These are phyloP conservation scores for Drosophila teissieri DNA, from an alignment of 1,140 invertebrate species.

Conservation along the genomic window DNA sequence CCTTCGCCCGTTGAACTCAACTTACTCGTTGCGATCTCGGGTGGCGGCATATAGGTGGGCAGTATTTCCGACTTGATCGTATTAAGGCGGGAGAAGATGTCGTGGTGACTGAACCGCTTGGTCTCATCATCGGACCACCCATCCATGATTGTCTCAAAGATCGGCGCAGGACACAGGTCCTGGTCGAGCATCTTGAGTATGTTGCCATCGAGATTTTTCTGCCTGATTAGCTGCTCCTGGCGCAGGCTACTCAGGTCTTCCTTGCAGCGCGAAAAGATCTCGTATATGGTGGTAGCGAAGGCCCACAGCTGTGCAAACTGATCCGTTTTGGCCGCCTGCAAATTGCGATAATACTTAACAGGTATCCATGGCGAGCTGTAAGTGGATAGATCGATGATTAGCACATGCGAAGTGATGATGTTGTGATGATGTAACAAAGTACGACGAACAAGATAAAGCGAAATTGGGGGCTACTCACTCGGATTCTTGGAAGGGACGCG, in stretches of 20 bases:
- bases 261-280: slow-evolving; percentile 93
- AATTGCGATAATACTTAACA: slow-evolving; percentile 90
- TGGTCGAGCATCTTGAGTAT: slow-evolving; percentile 88
- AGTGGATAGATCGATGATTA: no score
- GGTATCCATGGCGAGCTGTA: slow-evolving; percentile 94
- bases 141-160: slow-evolving; percentile 91
- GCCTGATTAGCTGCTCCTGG: slow-evolving; percentile 43
- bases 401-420: no score
- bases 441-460: background rate
- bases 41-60: slow-evolving; percentile 30
- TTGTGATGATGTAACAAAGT: background rate
- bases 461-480: slow-evolving; percentile 49
- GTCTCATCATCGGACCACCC: slow-evolving; percentile 93
- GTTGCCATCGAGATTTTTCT: slow-evolving; percentile 80
- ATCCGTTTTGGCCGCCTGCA: slow-evolving; percentile 87
- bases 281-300: slow-evolving; percentile 94
- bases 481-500: slow-evolving; percentile 75
- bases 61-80: slow-evolving; percentile 30
- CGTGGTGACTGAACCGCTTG: slow-evolving; percentile 89
- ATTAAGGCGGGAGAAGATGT: slow-evolving; percentile 70
- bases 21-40: slow-evolving; percentile 40
- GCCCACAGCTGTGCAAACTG: slow-evolving; percentile 93
- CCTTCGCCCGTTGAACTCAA: background rate
- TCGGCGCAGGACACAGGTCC: slow-evolving; percentile 89
- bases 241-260: slow-evolving; percentile 48